Percentiles rank a stretch among this genome's conserved stretches.
phyloP scores from a whole-genome alignment of 2,797 vertebrate species.

The Petrocephalus sullivani region DNA sequence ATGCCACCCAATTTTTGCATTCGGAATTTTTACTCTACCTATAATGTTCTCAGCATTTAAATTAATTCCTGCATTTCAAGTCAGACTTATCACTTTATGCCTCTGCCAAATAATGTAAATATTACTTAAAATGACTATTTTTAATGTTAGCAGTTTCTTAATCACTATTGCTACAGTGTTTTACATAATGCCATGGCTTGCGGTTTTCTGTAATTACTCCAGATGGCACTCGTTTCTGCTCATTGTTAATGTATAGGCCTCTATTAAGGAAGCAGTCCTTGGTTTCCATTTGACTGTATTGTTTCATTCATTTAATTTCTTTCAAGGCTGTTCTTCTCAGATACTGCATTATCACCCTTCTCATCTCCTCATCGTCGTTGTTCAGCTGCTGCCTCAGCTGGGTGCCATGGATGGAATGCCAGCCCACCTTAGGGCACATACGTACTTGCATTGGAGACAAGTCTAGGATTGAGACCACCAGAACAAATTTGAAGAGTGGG shows the following conservation, averaged over 20 bases:
- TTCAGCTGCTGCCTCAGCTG: neutral
- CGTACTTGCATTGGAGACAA: neutral
- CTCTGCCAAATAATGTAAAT: neutral
- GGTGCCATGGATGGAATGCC: neutral
- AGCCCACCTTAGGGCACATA: neutral
- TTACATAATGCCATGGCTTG: neutral
- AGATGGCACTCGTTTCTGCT: neutral
- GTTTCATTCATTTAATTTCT: neutral
- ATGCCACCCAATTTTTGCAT: neutral
- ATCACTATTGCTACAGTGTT: neutral
- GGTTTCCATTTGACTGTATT: neutral
- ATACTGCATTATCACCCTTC: neutral
- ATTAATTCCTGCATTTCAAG: neutral
- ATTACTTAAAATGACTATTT: neutral
- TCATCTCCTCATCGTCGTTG: neutral
- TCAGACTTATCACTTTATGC: neutral
- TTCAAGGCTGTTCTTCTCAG: too few species aligned
- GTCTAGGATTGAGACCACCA: neutral
- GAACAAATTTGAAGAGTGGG: neutral
- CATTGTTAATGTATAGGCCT: neutral
- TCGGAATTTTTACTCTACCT: neutral
- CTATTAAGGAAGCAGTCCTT: neutral
- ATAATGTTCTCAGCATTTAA: neutral
- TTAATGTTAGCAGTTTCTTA: neutral
- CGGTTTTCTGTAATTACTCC: neutral